Conservation (phyloP, 2,113 vertebrate genomes). For the Megaptera novaeangliae region DNA sequence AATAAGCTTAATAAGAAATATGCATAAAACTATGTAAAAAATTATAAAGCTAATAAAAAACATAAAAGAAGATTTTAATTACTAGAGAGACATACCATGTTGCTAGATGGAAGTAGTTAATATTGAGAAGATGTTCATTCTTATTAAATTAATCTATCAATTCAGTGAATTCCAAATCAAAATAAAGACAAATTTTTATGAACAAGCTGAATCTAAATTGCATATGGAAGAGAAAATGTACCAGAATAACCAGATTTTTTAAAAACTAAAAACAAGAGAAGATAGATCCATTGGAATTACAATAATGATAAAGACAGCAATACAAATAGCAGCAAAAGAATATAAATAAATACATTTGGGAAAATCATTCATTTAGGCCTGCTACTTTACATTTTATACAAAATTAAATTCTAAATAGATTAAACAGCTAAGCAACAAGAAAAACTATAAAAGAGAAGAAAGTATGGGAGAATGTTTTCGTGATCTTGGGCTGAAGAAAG, state of each 20-base stretch:
- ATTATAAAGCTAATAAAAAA: neutral
- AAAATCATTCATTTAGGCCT: neutral
- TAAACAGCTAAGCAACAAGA: neutral
- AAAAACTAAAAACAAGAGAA: neutral
- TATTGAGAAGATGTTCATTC: neutral
- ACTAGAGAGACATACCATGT: neutral
- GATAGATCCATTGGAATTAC: neutral
- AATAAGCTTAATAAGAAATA: neutral
- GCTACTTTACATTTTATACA: neutral
- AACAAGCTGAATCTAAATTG: neutral
- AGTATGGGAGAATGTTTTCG: neutral
- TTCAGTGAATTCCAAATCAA: neutral
- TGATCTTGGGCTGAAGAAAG: neutral
- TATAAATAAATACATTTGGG: neutral
- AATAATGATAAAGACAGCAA: neutral
- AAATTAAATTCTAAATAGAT: neutral
- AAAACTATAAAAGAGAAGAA: neutral
- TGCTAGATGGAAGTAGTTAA: neutral
- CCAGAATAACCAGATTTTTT: neutral
- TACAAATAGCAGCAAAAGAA: neutral
- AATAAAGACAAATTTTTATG: conserved; percentile 1
- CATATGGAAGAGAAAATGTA: neutral
- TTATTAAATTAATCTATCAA: neutral
- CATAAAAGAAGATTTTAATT: neutral
- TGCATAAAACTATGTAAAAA: neutral